phyloP scores from a whole-genome alignment of 1,140 invertebrate genomes.

The Conopomorpha cramerella region DNA sequence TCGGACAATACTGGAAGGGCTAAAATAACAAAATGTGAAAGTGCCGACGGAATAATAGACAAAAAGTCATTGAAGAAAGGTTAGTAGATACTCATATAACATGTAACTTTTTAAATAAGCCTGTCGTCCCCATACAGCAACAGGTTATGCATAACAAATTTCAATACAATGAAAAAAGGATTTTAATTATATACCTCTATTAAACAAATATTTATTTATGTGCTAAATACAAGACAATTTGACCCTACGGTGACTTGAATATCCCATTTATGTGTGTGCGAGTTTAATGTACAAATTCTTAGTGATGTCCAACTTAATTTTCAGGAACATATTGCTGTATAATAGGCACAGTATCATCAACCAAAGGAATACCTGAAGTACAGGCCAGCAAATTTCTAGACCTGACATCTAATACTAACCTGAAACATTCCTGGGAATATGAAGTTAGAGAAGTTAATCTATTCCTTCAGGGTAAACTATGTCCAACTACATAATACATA shows the following conservation, averaged over 20 bases:
- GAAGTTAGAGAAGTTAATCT: conserved; percentile 34
- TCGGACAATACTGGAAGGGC: conserved; percentile 28
- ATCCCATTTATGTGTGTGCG: no score
- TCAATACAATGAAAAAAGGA: no score
- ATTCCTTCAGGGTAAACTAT: conserved; percentile 20
- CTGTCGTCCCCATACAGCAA: no score
- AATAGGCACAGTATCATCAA: conserved; percentile 26
- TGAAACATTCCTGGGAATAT: conserved; percentile 30
- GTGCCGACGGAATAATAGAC: conserved; percentile 29
- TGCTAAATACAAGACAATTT: no score
- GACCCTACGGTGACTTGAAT: no score
- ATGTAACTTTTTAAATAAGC: no score
- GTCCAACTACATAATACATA: conserved; percentile 17
- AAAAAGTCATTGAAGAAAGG: conserved; percentile 27
- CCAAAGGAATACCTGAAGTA: conserved; percentile 30
- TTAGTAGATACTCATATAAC: no score
- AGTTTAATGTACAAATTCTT: no score
- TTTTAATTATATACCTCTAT: no score
- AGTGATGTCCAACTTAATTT: no score
- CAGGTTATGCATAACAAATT: no score
- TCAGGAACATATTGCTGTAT: conserved; percentile 40
- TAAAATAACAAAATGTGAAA: conserved; percentile 39
- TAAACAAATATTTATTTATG: no score
- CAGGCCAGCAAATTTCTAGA: conserved; percentile 33
- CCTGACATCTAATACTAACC: conserved; percentile 20